Base-by-base conservation (phyloP, 2,888 invertebrate genomes). In the Schizotus pectinicornis region DNA sequence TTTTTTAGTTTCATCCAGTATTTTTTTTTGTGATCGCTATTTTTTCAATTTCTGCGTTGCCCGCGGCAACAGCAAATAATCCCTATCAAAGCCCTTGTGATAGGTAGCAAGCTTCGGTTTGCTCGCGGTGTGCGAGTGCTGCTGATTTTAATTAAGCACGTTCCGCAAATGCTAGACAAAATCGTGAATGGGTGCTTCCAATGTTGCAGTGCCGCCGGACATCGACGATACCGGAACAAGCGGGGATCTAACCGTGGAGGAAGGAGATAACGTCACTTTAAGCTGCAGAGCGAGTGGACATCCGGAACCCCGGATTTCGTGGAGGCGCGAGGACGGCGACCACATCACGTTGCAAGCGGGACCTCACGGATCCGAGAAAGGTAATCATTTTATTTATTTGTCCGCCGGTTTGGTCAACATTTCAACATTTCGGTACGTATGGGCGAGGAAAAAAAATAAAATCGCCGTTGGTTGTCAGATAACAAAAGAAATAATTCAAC, bases 191-290 rank as follows among this genome's bases (percentile, higher is more conserved):
- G n/a, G n/a, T n/a, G n/a, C n/a, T n/a, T n/a, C n/a, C n/a, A n/a
- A 22, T 22, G 22, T 77, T 77, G 6, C 79, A 86, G 86, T 86
- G 54, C 85, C 86, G 13, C 86, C 86, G 60, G 85, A 86, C 76
- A 86, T 86, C 68, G 81, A 83, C 71, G 85, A 85, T 66, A 79
- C 80, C 50, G 83, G 83, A 61, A 86, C 86, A 48, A 86, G 85
- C 71, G 82, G 84, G 46, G 86, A 87, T 75, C 77, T 85, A 61
- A 83, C 84, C 42, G 84, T 84, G 22, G 78, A 81, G 51, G 86
- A 86, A 71, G 85, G 85, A 41, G 85, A 85, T 67, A 86, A 86
- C 74, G 85, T 84, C 41, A 86, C 85, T 42, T 75, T 87, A 52
- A 80, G 80, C 56, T 86, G 86, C 73, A 77, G 80, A 59, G 86